Base-by-base conservation (phyloP, 1,140 invertebrate species). In the Lucilia cuprina region DNA sequence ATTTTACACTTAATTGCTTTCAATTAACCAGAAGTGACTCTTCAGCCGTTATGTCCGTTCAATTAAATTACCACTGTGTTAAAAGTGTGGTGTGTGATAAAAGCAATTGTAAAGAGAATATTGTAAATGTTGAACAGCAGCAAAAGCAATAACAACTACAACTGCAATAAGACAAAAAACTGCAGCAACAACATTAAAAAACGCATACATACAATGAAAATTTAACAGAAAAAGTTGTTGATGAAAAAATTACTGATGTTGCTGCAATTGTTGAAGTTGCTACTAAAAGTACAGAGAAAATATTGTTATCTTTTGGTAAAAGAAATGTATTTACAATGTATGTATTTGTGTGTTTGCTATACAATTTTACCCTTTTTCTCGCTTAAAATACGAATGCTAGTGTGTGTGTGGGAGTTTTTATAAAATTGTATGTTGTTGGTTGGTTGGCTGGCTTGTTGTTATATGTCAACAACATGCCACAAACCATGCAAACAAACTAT, bases 1-100 rank as follows among this genome's bases (percentile, higher is more conserved):
- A 80, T 80, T 80, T 80, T 80, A 80, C 77, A 80, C 77, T 80
- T 80, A 80, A 80, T 80, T 80, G 77, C 77, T 80, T 80, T 80
- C 77, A 80, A 80, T 80, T 80, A 80, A 80, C 41, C 77, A 80
- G 77, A 80, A 80, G 77, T 80, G 77, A 80, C 77, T 80, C 77
- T 80, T 50, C 41, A 49, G 77, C 77, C 77, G 77, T 80, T 80
- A 80, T 80, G 77, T 80, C 77, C 77, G n/a, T 80, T 80, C 77
- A 80, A 80, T 80, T 80, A 80, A 80, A 80, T 49, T 80, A 80
- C 77, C 77, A 80, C 77, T 80, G 77, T 49, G 77, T 80, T 80
- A 80, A 80, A 80, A 80, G 77, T 80, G 77, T 50, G 77, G 77
- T 80, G 41, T 49, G 77, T 80, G 77, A 80, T 80, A 80, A 80